A percentile compares a stretch with the other conserved stretches of the same genome.
These are phyloP conservation scores for Drosophila subobscura DNA, from an alignment of 1,140 invertebrate species.

Conservation along the genomic window DNA sequence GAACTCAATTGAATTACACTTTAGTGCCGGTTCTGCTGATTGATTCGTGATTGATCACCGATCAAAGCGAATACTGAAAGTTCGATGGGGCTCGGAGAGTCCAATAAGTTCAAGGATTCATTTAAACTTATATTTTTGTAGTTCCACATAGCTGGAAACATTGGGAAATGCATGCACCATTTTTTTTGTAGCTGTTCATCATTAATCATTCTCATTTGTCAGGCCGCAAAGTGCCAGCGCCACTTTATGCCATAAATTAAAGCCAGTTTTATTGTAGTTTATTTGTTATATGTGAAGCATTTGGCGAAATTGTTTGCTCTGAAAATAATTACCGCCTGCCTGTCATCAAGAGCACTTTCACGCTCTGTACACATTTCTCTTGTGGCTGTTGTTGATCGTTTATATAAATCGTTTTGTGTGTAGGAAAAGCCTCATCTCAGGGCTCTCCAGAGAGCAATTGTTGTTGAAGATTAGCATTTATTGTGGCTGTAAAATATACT, in stretches of 20 bases:
- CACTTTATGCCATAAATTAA: conserved; percentile 35
- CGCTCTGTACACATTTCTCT: no score
- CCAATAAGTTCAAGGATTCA: conserved; percentile 30
- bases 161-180: conserved; percentile 11
- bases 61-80: conserved; percentile 12
- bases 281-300: conserved; percentile 12
- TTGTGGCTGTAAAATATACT: conserved; percentile 16
- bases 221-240: conserved; percentile 4
- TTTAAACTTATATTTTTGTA: not conserved
- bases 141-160: not conserved
- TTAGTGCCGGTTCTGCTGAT: conserved; percentile 2
- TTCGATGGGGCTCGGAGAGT: conserved; percentile 11
- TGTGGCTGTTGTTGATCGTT: conserved; percentile 21
- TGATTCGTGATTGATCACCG: conserved; percentile 16
- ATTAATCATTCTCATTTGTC: conserved; percentile 17
- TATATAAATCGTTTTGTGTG: conserved; percentile 53
- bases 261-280: conserved; percentile 13
- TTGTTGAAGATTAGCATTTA: conserved; percentile 36
- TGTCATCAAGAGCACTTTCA: conserved; percentile 22
- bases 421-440: conserved; percentile 35
- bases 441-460: conserved; percentile 16
- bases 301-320: conserved; percentile 17
- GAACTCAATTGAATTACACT: conserved; percentile 32
- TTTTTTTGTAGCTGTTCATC: conserved; percentile 3
- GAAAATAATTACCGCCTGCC: conserved; percentile 31